Evolutionary conservation across 2,888 invertebrate genomes (phyloP).

Genomic region (Luperina testacea): DNA sequence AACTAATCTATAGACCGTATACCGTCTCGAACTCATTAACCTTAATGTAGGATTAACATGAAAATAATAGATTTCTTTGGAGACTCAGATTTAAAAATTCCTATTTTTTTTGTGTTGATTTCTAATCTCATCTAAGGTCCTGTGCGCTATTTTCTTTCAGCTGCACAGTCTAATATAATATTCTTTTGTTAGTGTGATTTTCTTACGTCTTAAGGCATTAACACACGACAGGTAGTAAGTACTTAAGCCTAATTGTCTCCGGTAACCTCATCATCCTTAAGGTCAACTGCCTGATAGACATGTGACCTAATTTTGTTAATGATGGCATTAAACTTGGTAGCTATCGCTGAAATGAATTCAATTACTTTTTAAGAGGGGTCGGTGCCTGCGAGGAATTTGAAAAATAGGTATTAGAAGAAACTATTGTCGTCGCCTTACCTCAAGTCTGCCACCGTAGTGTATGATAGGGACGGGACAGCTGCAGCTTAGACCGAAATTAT

Average conservation of each 20-base stretch:
- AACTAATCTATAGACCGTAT: neutral
- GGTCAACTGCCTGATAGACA: constrained; percentile 66
- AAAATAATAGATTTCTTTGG: neutral
- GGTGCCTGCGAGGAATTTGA: no score
- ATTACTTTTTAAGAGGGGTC: no score
- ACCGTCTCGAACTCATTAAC: neutral
- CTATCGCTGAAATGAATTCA: constrained; percentile 3
- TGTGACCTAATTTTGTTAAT: constrained; percentile 57
- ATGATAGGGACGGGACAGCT: no score
- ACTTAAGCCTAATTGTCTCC: constrained; percentile 34
- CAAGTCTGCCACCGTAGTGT: no score
- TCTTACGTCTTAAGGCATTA: constrained; percentile 3
- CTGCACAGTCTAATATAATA: neutral
- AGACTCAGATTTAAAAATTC: no score
- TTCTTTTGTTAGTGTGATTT: neutral
- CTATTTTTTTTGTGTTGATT: neutral
- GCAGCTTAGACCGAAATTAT: no score
- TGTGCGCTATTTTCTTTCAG: neutral
- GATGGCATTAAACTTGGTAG: constrained; percentile 12
- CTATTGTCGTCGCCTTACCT: no score
- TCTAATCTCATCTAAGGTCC: neutral
- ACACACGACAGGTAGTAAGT: constrained; percentile 35
- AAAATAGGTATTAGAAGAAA: no score
- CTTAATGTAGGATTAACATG: neutral
- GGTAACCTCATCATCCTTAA: constrained; percentile 43